Base-by-base conservation (phyloP, 2,113 vertebrate species). In the Anhinga rufa region DNA sequence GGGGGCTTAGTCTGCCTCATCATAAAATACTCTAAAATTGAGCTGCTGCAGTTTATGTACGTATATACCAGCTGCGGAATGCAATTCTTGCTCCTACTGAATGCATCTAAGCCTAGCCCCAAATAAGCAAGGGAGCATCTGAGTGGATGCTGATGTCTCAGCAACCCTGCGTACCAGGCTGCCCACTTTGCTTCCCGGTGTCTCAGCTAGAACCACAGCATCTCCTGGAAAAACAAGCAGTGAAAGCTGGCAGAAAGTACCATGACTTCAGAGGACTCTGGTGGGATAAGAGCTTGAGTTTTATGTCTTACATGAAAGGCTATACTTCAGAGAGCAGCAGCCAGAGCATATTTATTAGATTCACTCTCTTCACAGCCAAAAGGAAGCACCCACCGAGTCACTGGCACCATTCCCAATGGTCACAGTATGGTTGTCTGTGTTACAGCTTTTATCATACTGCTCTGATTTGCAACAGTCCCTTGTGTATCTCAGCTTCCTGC, bases 21-120 rank as follows among this genome's bases (percentile, higher is more conserved):
- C 66, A 74, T 94, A 85, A 92, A 92, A 62, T 58, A 74, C 32
- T 95, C 55, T 13, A 85, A 92, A 91, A 93, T 46, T 28, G 86
- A 92, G 66, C 83, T 79, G 62, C 49, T 92, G 70, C 46, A 31
- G 58, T 95, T 91, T 42, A 28, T 79, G 64, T 84, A 7, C 8
- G 4, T 49, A 31, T 18, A 34, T 16, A 31, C 21, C 46, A 66
- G 31, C 88, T 88, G 76, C 58, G 82, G 51, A 71, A 70, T 36
- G 65, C 19, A 38, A 3, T 42, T 4, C 29, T 34, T 54, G 12
- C 6, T 77, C 69, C 36, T 84, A 4, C 9, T 9, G 36, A 71
- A 12, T 22, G 19, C 46, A 54, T 78, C 36, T 74, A 49, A 81
- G 77, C 52, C 64, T 61, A 76, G 40, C 3, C 36, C 77, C 4